A percentile compares a stretch with the other conserved stretches of the same genome.
These are phyloP conservation scores for Drosophila saltans DNA, from an alignment of 1,140 invertebrate species.

Conservation along the genomic window DNA sequence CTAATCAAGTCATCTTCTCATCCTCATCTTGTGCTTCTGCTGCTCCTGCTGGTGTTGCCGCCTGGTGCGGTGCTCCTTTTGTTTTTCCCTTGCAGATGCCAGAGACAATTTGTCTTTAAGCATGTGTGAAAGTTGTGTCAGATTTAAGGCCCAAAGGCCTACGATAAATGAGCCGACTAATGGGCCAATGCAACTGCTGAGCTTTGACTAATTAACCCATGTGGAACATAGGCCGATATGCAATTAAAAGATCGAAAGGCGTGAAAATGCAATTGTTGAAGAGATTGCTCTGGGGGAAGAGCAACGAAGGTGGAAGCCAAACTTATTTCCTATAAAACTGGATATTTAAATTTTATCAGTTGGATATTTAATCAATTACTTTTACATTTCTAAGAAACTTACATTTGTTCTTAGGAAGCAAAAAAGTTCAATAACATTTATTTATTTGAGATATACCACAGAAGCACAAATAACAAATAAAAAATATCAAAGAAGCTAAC, in stretches of 20 bases:
- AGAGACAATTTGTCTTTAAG: slow-evolving; percentile 75
- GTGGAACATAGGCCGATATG: slow-evolving; percentile 15
- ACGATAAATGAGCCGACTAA: slow-evolving; percentile 71
- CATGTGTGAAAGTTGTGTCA: slow-evolving; percentile 79
- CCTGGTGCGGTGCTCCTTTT: slow-evolving; percentile 46
- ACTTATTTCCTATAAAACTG: too few relatives aligned
- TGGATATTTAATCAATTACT: too few relatives aligned
- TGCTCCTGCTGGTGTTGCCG: slow-evolving; percentile 23
- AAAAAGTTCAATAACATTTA: too few relatives aligned
- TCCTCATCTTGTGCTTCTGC: neutral
- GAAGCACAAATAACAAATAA: too few relatives aligned
- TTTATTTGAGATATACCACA: too few relatives aligned
- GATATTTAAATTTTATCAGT: neutral
- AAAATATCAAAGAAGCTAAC: too few relatives aligned
- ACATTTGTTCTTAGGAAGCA: too few relatives aligned
- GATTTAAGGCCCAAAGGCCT: slow-evolving; percentile 60
- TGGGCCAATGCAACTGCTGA: slow-evolving; percentile 51
- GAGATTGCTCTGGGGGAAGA: too few relatives aligned
- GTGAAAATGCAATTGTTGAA: slow-evolving; percentile 26
- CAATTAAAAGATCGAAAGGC: slow-evolving; percentile 12
- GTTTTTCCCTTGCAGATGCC: slow-evolving; percentile 67
- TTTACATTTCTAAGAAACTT: too few relatives aligned
- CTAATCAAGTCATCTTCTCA: slow-evolving; percentile 75
- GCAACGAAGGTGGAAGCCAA: too few relatives aligned
- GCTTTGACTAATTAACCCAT: slow-evolving; percentile 63